These are phyloP conservation scores for Conus betulinus DNA, from an alignment of 1,140 invertebrate species.

Conservation along the genomic window DNA sequence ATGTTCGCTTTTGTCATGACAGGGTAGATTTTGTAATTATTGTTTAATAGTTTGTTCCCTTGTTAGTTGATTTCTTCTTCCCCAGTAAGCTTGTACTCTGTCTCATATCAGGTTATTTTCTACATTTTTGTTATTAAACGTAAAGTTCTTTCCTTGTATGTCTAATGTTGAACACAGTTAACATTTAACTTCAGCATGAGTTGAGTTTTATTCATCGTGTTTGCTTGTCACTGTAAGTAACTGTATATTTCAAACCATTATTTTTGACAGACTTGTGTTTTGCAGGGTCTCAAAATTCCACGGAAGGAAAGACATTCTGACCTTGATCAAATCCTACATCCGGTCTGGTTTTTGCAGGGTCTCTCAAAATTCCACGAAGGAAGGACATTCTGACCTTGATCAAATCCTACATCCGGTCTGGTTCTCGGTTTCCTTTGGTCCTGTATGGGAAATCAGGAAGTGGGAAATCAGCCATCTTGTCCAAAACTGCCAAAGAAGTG, in stretches of 20 bases:
- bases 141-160: no score
- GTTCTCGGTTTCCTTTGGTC: slow-evolving; percentile 80
- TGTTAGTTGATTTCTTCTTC: no score
- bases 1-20: slow-evolving; percentile 70
- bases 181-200: no score
- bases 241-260: no score
- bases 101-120: no score
- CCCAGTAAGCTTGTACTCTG: no score
- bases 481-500: slow-evolving; percentile 82
- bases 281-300: slow-evolving; percentile 68
- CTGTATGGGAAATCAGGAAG: slow-evolving; percentile 86
- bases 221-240: no score
- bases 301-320: slow-evolving; percentile 69
- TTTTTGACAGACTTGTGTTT: no score
- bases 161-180: no score
- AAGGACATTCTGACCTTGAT: slow-evolving; percentile 69
- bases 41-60: background rate
- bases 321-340: slow-evolving; percentile 79
- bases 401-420: slow-evolving; percentile 81
- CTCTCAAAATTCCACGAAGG: no score
- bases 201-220: no score
- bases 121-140: no score
- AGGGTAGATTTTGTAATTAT: slow-evolving; percentile 49
- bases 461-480: slow-evolving; percentile 87
- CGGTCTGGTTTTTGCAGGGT: slow-evolving; percentile 80